phyloP scores from a whole-genome alignment of 2,888 invertebrate genomes.

The Leucania comma region DNA sequence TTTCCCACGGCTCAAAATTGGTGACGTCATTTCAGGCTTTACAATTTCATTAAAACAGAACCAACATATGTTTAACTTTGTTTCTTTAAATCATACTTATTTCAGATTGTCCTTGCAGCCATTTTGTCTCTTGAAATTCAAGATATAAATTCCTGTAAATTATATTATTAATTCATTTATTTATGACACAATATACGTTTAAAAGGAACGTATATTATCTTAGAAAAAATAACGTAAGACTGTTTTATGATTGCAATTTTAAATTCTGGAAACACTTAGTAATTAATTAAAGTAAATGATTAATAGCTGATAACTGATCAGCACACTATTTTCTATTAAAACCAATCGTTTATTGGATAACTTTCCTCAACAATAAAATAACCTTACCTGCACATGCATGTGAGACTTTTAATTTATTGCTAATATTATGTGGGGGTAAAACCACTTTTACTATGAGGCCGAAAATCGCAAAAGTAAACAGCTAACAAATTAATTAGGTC shows the following conservation, averaged over 20 bases:
- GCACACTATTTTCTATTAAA: no score
- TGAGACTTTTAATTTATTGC: not conserved
- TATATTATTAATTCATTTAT: not conserved
- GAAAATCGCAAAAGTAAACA: not conserved
- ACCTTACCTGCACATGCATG: not conserved
- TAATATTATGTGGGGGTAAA: no score
- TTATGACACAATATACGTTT: not conserved
- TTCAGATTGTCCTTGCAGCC: not conserved
- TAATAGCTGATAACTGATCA: slow-evolving; percentile 16
- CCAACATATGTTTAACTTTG: not conserved
- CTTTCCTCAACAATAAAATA: not conserved
- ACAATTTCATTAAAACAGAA: slow-evolving; percentile 30
- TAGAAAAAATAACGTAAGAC: no score
- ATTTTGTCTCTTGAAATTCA: not conserved
- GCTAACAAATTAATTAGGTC: no score
- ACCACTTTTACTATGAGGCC: not conserved
- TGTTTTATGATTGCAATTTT: slow-evolving; percentile 11
- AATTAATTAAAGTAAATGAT: slow-evolving; percentile 32
- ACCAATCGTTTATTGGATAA: no score
- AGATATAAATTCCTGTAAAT: not conserved
- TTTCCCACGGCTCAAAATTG: slow-evolving; percentile 64
- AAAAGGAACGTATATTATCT: no score
- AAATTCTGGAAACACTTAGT: slow-evolving; percentile 1
- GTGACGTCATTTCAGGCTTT: slow-evolving; percentile 46
- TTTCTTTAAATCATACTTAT: not conserved